phyloP scores from a whole-genome alignment of 2,113 vertebrate genomes.

The human (Homo sapiens) region GRCh38 chr2:125778501-125779000 shows the following conservation, averaged over 20 bases:
- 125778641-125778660: not conserved
- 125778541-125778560: not conserved
- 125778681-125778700: not conserved
- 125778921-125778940: not conserved
- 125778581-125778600: not conserved
- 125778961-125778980: not conserved
- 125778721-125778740: not conserved
- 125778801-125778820: not conserved
- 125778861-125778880: not conserved
- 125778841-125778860: not conserved
- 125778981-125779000: not conserved
- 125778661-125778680: not conserved
- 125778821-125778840: not conserved
- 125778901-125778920: not conserved
- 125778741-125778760: not conserved
- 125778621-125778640: not conserved
- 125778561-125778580: not conserved
- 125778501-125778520: not conserved
- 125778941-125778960: not conserved
- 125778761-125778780: not conserved
- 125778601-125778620: not conserved
- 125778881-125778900: not conserved
- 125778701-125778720: not conserved
- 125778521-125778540: not conserved
- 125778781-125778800: accelerated